Evolutionary conservation across 2,888 invertebrate genomes (phyloP).

Genomic region (Dynastes hyllus): DNA sequence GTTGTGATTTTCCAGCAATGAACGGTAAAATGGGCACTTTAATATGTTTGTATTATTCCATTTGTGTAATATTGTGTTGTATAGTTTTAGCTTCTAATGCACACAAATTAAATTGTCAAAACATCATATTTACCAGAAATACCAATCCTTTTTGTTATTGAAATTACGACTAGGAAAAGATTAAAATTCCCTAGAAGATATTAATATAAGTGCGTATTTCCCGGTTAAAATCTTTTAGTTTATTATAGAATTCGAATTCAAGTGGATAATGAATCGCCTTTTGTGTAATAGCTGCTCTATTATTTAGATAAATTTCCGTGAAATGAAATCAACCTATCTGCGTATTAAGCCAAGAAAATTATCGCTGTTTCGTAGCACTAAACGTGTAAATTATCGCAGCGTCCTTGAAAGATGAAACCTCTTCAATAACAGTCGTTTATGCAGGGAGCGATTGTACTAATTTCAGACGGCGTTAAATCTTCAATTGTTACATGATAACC

Average conservation of each 20-base stretch:
- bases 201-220: background rate
- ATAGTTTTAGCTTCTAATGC: too few relatives aligned
- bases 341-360: slow-evolving; percentile 10
- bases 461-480: background rate
- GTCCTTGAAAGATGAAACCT: slow-evolving; percentile 11
- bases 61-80: too few relatives aligned
- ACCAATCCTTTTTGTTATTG: too few relatives aligned
- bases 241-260: background rate
- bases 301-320: background rate
- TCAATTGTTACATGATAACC: slow-evolving; percentile 6
- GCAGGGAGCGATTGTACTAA: background rate
- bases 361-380: background rate
- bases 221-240: background rate
- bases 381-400: background rate
- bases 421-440: slow-evolving; percentile 12
- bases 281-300: background rate
- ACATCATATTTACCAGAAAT: too few relatives aligned
- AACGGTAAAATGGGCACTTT: too few relatives aligned
- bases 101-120: too few relatives aligned
- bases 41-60: too few relatives aligned
- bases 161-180: background rate
- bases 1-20: too few relatives aligned
- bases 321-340: background rate
- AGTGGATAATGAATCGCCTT: background rate
- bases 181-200: background rate